phyloP scores from a whole-genome alignment of 2,797 vertebrate genomes.

The Arctocebus calabarensis region DNA sequence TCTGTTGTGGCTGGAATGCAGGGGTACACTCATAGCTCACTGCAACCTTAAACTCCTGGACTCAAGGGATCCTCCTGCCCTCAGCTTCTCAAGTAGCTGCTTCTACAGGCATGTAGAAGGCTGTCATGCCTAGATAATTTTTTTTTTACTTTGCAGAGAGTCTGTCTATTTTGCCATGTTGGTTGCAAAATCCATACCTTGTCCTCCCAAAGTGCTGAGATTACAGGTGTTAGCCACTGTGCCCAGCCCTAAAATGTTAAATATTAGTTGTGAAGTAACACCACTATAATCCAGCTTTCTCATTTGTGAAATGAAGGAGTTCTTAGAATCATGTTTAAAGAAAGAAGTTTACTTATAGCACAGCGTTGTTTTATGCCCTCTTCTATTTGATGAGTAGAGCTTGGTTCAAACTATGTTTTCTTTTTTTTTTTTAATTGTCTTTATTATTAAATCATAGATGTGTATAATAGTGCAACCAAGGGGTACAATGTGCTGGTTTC shows the following conservation, averaged over 20 bases:
- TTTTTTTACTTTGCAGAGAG: background rate
- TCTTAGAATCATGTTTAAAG: background rate
- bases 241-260: too few relatives aligned
- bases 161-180: background rate
- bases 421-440: too few relatives aligned
- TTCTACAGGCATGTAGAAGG: background rate
- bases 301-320: too few relatives aligned
- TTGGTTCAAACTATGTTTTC: fast-evolving
- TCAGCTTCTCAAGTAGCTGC: background rate
- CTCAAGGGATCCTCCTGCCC: too few relatives aligned
- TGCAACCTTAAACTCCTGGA: background rate
- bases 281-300: too few relatives aligned
- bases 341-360: background rate
- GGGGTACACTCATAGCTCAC: background rate
- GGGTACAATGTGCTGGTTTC: too few relatives aligned
- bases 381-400: fast-evolving
- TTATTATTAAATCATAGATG: too few relatives aligned
- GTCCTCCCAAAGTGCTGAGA: background rate
- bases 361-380: fast-evolving
- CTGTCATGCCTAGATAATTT: background rate
- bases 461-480: too few relatives aligned
- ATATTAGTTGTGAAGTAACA: fast-evolving
- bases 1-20: too few relatives aligned
- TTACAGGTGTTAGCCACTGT: background rate
- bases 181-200: background rate